These are phyloP conservation scores for Malurus alboscapulatus DNA, from an alignment of 2,113 vertebrate species.

Conservation along the genomic window DNA sequence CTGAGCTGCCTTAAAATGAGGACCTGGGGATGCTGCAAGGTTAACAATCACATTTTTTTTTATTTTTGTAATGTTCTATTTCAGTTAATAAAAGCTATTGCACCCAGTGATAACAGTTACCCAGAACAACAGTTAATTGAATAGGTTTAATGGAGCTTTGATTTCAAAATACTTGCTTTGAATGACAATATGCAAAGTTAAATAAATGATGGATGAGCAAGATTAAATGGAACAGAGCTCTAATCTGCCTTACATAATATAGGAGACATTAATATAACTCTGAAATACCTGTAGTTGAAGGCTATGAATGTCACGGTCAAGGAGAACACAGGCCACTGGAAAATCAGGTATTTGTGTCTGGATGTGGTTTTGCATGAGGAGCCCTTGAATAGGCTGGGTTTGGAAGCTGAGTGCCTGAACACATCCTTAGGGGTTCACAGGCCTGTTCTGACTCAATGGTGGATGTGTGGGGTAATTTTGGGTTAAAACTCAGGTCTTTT, in stretches of 20 bases:
- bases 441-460: accelerated
- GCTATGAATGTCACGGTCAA: background rate
- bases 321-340: background rate
- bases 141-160: constrained; percentile 42
- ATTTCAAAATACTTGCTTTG: constrained; percentile 35
- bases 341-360: background rate
- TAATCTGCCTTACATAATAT: constrained; percentile 29
- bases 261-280: background rate
- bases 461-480: background rate
- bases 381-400: background rate
- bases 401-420: background rate
- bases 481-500: background rate
- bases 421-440: accelerated
- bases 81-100: constrained; percentile 27
- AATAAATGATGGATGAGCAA: constrained; percentile 43
- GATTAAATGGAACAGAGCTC: constrained; percentile 31
- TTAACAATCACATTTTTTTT: background rate
- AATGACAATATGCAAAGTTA: constrained; percentile 16
- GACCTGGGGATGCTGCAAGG: background rate
- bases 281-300: constrained; percentile 15
- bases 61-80: constrained; percentile 28
- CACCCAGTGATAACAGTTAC: background rate
- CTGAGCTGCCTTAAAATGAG: constrained; percentile 16
- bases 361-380: background rate
- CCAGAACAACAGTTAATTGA: constrained; percentile 31